phyloP scores from a whole-genome alignment of 30 jellyfish, hydroid and myxozoan species.

The Cassiopea xamachana region DNA sequence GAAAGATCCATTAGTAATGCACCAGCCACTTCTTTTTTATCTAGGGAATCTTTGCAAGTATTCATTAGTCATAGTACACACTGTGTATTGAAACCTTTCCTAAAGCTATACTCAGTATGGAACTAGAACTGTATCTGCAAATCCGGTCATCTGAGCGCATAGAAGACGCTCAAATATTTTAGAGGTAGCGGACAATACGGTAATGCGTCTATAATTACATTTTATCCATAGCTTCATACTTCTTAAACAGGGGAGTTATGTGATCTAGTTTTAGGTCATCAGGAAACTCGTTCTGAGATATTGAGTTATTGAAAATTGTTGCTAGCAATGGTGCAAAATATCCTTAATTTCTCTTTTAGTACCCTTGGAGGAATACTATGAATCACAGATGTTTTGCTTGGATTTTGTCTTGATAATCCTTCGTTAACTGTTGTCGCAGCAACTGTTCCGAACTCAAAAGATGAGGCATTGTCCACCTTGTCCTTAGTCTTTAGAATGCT shows the following conservation, averaged over 20 bases:
- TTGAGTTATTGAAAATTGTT: too few relatives aligned
- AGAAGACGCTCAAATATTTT: not conserved
- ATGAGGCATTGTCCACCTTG: too few relatives aligned
- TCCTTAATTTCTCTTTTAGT: too few relatives aligned
- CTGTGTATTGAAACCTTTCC: conserved; percentile 14
- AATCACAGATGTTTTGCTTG: too few relatives aligned
- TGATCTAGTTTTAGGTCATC: too few relatives aligned
- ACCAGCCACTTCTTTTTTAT: conserved; percentile 3
- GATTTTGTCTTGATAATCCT: too few relatives aligned
- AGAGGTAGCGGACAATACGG: not conserved
- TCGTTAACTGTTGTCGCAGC: too few relatives aligned
- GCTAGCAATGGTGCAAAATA: too few relatives aligned
- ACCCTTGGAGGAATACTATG: too few relatives aligned
- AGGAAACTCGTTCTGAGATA: too few relatives aligned
- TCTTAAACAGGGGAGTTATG: not conserved
- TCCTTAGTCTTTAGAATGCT: too few relatives aligned
- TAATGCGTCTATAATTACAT: not conserved
- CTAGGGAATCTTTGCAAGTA: conserved; percentile 9
- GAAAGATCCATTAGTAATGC: conserved; percentile 5
- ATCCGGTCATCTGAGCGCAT: not conserved
- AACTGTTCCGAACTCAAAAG: too few relatives aligned
- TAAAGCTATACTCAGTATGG: not conserved
- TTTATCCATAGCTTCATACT: not conserved
- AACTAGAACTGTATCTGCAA: not conserved
- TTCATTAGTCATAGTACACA: conserved; percentile 1